phyloP scores from a whole-genome alignment of 2,797 vertebrate species.

The Oreochromis grahami region DNA sequence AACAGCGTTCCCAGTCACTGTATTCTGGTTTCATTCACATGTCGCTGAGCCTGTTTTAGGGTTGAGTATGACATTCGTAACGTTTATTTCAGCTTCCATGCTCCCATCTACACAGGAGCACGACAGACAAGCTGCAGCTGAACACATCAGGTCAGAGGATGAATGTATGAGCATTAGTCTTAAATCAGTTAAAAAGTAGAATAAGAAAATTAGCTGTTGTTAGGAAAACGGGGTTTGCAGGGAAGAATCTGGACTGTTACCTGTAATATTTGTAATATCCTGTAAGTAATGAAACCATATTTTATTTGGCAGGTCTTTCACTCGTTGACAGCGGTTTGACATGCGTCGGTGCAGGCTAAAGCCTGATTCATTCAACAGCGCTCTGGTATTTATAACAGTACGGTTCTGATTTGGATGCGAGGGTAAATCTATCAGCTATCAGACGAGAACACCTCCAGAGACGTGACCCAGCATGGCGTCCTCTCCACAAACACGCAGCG shows the following conservation, averaged over 20 bases:
- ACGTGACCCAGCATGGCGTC: not conserved
- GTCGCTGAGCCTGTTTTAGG: not conserved
- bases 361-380: not conserved
- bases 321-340: not conserved
- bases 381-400: rapidly evolving
- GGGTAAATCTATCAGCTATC: rapidly evolving
- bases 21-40: not conserved
- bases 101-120: not conserved
- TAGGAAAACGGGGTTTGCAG: not conserved
- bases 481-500: not conserved
- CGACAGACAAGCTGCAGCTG: not conserved
- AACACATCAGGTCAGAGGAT: not conserved
- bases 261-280: not conserved
- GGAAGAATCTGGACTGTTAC: not conserved
- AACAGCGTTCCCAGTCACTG: not conserved
- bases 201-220: not conserved
- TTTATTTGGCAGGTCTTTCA: not conserved
- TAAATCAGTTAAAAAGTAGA: not conserved
- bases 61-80: rapidly evolving
- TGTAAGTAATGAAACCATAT: rapidly evolving
- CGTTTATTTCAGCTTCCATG: too few species aligned
- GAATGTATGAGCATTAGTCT: rapidly evolving
- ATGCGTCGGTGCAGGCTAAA: not conserved
- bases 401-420: not conserved
- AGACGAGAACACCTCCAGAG: not conserved